These are phyloP conservation scores for Mus musculus DNA, from an alignment of 2,113 vertebrate species.

Conservation along the genomic window DNA sequence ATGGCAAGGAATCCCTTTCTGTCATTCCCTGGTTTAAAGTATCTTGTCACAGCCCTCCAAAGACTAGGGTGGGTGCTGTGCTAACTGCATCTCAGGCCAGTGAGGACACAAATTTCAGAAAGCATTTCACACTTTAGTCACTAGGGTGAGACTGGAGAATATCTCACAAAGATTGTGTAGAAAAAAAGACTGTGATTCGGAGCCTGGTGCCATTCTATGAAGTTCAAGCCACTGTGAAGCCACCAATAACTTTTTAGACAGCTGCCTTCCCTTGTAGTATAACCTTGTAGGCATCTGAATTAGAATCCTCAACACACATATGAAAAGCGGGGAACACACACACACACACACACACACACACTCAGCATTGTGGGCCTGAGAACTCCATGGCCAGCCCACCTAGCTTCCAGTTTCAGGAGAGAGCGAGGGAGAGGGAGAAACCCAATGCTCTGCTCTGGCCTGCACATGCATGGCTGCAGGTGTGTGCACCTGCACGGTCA, in stretches of 20 bases:
- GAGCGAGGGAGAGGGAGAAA: background rate
- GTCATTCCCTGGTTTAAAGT: background rate
- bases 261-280: rapidly evolving
- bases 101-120: background rate
- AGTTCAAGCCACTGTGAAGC: background rate
- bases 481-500: background rate
- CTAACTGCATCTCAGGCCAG: background rate
- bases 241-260: background rate
- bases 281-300: background rate
- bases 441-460: background rate
- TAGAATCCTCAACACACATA: background rate
- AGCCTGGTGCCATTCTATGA: background rate
- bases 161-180: background rate
- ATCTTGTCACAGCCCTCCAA: background rate
- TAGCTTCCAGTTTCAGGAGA: background rate
- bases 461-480: background rate
- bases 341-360: background rate
- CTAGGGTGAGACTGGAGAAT: background rate
- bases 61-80: background rate
- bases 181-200: background rate
- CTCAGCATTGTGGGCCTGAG: background rate
- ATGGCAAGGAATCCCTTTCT: background rate
- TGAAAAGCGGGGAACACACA: no score
- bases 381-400: background rate
- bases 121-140: background rate